Evolutionary conservation across 2,113 vertebrate genomes (phyloP), one percentile per base, ranked within the genome.

Genomic region (Ictalurus punctatus): DNA sequence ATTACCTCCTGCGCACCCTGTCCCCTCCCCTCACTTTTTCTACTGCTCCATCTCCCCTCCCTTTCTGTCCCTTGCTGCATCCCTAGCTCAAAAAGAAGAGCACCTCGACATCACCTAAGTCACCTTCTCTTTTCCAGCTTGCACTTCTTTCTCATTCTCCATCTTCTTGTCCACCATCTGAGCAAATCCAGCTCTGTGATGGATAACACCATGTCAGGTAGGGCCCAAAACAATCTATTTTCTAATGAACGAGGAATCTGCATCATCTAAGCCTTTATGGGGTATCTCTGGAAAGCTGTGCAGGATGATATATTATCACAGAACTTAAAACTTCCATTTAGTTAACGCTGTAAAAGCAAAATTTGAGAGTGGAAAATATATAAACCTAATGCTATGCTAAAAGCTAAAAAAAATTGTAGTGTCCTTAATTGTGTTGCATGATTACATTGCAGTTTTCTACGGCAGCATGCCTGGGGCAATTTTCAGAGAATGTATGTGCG

Each of bases 191-290:
- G 87, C 91, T 76, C 19, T 80, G 89, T 86, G 86, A 94, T 94
- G 94, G 87, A 91, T 37, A 93, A 89, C 92, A 94, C 91, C 56
- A 40, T 93, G 63, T 92, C 94, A 94, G 94, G 93, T 94, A 92
- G 87, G 92, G 81, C 27, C n/a, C 21, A 61, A 81, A 71, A 52
- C 16, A 71, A 48, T 69, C 34, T 82, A 27, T 58, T 83, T 73
- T 59, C 52, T 83, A 25, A 69, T 73, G 63, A 65, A 56, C 63
- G 44, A 23, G 86, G 63, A 69, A 40, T 87, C 30, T 40, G 58
- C 48, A 69, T 65, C 81, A 83, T 73, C 7, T 30, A 71, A 16
- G 40, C 61, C 17, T 65, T 54, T 40, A 37, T 27, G 9, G 13
- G 40, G 52, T 59, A 56, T 56, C 23, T 88, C 54, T 73, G 10